Conservation (phyloP, 2,888 invertebrate genomes). For the Congeria kusceri region DNA sequence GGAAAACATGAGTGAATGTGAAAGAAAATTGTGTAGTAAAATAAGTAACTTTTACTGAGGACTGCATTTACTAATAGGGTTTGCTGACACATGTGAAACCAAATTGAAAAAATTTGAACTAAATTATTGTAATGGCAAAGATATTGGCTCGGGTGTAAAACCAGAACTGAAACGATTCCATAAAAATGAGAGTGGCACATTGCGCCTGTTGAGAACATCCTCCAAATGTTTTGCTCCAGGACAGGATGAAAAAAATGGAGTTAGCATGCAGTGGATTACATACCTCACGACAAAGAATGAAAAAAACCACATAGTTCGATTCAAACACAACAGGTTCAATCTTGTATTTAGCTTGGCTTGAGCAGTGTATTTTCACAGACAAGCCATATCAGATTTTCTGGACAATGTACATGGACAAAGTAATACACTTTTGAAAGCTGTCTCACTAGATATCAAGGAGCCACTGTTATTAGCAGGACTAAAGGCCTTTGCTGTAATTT, state of each 20-base stretch:
- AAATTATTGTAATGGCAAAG: conserved; percentile 35
- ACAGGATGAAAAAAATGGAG: conserved; percentile 54
- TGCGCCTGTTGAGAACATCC: conserved; percentile 47
- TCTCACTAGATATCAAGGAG: conserved; percentile 33
- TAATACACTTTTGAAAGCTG: conserved; percentile 28
- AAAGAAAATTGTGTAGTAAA: conserved; percentile 28
- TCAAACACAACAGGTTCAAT: conserved; percentile 34
- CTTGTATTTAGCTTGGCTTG: conserved; percentile 17
- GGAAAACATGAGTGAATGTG: conserved; percentile 15
- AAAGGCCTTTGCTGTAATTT: conserved; percentile 26
- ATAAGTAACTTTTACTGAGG: conserved; percentile 60
- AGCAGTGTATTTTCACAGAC: conserved; percentile 18
- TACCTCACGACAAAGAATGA: conserved; percentile 26
- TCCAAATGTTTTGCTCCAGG: conserved; percentile 49
- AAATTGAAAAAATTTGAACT: conserved; percentile 39
- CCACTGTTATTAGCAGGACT: conserved; percentile 25
- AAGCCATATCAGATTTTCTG: conserved; percentile 22
- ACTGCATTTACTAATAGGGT: conserved; percentile 43
- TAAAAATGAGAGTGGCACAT: conserved; percentile 50
- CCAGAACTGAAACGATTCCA: conserved; percentile 51
- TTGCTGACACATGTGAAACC: conserved; percentile 39
- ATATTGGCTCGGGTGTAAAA: conserved; percentile 32
- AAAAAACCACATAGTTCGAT: conserved; percentile 20
- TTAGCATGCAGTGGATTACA: conserved; percentile 43
- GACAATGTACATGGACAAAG: conserved; percentile 27